A percentile compares a stretch with the other conserved stretches of the same genome.
These are phyloP conservation scores for Mallateleia sp. DNA, from an alignment of 2,888 invertebrate species.

Conservation along the genomic window DNA sequence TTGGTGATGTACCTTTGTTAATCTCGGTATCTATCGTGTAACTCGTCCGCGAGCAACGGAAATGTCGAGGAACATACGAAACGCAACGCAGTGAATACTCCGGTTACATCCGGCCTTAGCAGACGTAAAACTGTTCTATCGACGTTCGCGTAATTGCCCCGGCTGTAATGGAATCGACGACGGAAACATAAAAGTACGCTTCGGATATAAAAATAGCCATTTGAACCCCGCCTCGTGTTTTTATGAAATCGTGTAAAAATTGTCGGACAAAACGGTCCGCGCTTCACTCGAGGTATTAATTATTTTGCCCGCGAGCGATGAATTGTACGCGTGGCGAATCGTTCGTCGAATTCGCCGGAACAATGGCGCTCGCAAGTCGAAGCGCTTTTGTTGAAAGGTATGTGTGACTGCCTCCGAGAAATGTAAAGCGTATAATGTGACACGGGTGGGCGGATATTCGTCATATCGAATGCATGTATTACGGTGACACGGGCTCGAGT, in stretches of 20 bases:
- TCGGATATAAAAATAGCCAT: constrained; percentile 33
- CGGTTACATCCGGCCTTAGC: constrained; percentile 42
- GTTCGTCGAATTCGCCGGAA: constrained; percentile 21
- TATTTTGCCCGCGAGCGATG: constrained; percentile 17
- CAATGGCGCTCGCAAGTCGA: constrained; percentile 26
- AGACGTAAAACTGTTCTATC: constrained; percentile 52
- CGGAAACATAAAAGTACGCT: constrained; percentile 47
- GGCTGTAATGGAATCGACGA: constrained; percentile 31
- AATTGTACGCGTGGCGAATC: background rate
- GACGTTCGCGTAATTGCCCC: constrained; percentile 40
- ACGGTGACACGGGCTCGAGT: constrained; percentile 7
- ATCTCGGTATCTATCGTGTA: constrained; percentile 25
- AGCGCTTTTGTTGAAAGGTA: constrained; percentile 10
- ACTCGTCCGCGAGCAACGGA: constrained; percentile 40
- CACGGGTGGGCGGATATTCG: constrained; percentile 59
- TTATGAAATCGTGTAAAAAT: constrained; percentile 31
- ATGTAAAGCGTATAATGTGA: constrained; percentile 50
- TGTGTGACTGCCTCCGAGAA: constrained; percentile 36
- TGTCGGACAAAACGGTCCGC: constrained; percentile 12
- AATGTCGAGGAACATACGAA: constrained; percentile 37
- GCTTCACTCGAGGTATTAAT: constrained; percentile 26
- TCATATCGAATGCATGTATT: constrained; percentile 38
- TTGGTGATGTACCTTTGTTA: too few species aligned
- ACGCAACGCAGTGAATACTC: constrained; percentile 46
- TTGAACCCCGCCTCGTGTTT: constrained; percentile 16